Base-by-base conservation (phyloP, 2,888 invertebrate genomes). In the Melanchra persicariae region DNA sequence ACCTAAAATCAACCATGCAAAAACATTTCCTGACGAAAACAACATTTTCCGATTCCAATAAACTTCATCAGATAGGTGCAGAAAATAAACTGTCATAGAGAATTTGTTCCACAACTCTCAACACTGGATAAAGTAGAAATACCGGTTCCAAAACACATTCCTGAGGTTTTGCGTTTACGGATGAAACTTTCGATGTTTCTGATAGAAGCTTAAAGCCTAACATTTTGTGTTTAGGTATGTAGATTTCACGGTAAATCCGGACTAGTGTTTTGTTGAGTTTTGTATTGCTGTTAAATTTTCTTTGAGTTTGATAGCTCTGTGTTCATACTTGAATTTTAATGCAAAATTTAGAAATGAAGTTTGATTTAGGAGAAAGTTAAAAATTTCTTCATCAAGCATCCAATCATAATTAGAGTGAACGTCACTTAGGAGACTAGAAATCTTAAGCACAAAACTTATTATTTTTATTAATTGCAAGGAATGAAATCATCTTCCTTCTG, bases 11-110 rank as follows among this genome's bases (percentile, higher is more conserved):
- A 64, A 70, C 59, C 66, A 72, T 72, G 52, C 59, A 60, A 63
- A 74, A 69, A 82, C 64, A 74, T 73, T 62, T 57, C 55, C 54
- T 77, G 66, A 70, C 61, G 63, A 74, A 69, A 69, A 37, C 24
- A 30, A 67, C 49, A 74, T 85, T 82, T 80, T 67, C 68, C 70
- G 60, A 64, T 76, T 70, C 80, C 77, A 75, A 76, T 79, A 81
- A 81, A 76, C 59, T 73, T 71, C 72, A 69, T 76, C 51, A 67
- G 69, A 70, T 77, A 81, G 67, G 61, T 70, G 72, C 70, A 71
- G 60, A 71, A 76, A 70, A 84, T 79, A 68, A 71, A 78, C 77
- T 81, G 84, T 86, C 87, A 81, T 68, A 80, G 57, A 73, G 63
- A 85, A 81, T 87, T 85, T 83, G 79, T 83, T 78, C 78, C 81